Evolutionary conservation across 1,140 invertebrate species (phyloP).

Genomic region (Portunus trituberculatus): DNA sequence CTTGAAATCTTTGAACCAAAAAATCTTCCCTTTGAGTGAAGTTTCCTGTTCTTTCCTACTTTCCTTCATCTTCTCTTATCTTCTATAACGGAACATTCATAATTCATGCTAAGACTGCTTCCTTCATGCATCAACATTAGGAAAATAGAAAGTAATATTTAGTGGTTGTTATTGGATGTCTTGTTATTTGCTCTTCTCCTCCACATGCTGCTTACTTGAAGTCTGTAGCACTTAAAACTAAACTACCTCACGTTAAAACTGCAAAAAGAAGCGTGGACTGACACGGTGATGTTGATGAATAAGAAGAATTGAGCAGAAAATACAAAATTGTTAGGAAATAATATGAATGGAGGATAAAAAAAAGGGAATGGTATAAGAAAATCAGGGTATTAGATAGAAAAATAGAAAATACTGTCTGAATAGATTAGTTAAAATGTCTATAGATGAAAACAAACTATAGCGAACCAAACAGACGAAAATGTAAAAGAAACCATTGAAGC

Average conservation of each 20-base stretch:
- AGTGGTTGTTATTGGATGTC: neutral
- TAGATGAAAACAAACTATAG: neutral
- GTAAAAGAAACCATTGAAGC: neutral
- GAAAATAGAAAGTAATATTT: neutral
- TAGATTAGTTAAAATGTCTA: neutral
- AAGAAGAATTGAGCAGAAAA: neutral
- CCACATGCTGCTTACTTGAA: neutral
- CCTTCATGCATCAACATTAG: neutral
- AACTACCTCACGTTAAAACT: neutral
- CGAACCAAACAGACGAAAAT: neutral
- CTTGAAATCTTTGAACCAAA: neutral
- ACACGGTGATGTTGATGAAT: neutral
- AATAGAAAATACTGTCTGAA: neutral
- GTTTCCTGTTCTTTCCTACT: neutral
- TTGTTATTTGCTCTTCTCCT: too few relatives aligned
- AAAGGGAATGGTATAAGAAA: neutral
- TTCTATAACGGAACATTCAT: neutral
- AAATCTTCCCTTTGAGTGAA: too few relatives aligned
- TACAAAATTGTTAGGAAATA: neutral
- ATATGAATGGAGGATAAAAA: neutral
- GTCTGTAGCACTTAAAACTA: neutral
- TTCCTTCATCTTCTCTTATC: neutral
- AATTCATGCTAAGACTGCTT: neutral
- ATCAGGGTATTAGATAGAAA: neutral
- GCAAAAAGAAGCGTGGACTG: neutral